Conservation (phyloP, 1,140 invertebrate species). For the Papilio xuthus region DNA sequence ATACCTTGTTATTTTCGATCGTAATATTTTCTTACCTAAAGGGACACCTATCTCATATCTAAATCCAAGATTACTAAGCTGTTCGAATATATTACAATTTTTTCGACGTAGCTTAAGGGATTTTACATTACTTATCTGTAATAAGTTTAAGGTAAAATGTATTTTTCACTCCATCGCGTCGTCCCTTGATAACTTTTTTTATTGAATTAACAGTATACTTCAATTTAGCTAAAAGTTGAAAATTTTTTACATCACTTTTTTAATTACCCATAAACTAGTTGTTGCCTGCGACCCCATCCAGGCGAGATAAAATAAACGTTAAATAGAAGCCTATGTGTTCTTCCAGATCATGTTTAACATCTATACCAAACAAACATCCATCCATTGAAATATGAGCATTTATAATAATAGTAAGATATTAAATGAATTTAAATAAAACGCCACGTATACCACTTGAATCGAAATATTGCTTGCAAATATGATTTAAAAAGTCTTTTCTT, state of each 20-base stretch:
- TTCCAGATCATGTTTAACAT: no score
- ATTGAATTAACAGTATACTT: not conserved
- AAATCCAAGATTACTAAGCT: constrained; percentile 12
- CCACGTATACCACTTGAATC: no score
- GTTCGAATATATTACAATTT: constrained; percentile 13
- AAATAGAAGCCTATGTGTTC: no score
- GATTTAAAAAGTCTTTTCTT: no score
- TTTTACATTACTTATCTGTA: not conserved
- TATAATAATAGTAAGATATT: no score
- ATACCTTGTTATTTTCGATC: not conserved
- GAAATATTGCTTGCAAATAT: no score
- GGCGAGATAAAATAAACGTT: no score
- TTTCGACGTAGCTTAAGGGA: constrained; percentile 21
- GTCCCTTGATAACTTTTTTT: not conserved
- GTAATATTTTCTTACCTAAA: not conserved
- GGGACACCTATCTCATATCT: constrained; percentile 17
- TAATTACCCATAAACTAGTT: no score
- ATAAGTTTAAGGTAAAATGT: constrained; percentile 9
- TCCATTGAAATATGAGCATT: no score
- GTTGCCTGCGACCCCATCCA: no score
- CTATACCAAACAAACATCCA: no score
- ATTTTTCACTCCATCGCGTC: constrained; percentile 5
- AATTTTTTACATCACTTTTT: not conserved
- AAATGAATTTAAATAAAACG: no score
- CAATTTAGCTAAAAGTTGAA: not conserved